These are phyloP conservation scores for Galleria mellonella DNA, from an alignment of 1,140 invertebrate genomes.

Conservation along the genomic window DNA sequence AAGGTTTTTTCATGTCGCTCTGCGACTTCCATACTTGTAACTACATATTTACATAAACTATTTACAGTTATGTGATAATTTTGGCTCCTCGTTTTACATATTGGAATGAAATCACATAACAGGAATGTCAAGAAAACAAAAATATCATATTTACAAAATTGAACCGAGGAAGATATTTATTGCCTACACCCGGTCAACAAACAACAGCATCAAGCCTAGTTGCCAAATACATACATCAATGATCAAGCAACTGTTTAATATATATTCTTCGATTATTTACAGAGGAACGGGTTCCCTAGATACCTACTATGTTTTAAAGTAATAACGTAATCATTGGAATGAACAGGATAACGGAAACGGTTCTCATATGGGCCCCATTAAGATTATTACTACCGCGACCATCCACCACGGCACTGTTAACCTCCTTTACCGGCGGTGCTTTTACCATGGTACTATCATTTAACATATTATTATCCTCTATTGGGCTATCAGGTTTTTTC, in stretches of 20 bases:
- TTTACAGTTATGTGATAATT: constrained; percentile 59
- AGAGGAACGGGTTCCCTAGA: constrained; percentile 24
- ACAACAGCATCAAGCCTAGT: constrained; percentile 56
- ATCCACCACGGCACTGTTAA: constrained; percentile 55
- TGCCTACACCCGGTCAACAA: constrained; percentile 21
- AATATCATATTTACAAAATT: constrained; percentile 51
- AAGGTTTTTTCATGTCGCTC: constrained; percentile 37
- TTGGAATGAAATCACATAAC: constrained; percentile 65
- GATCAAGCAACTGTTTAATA: constrained; percentile 39
- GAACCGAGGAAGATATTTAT: constrained; percentile 21
- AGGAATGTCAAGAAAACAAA: constrained; percentile 61
- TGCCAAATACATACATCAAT: constrained; percentile 38
- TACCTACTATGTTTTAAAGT: no score
- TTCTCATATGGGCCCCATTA: constrained; percentile 26
- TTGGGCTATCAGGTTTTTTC: not conserved
- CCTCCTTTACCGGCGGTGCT: constrained; percentile 47
- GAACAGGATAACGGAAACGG: constrained; percentile 30
- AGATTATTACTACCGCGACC: constrained; percentile 52
- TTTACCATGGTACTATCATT: constrained; percentile 45
- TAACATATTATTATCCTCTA: not conserved
- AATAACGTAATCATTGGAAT: constrained; percentile 43
- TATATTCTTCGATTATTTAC: constrained; percentile 52
- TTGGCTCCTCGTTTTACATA: constrained; percentile 52
- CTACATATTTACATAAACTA: constrained; percentile 60
- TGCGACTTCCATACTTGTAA: constrained; percentile 54